A percentile compares a stretch with the other conserved stretches of the same genome.
phyloP scores from a whole-genome alignment of 2,888 invertebrate species.

The Teleiodes luculella region DNA sequence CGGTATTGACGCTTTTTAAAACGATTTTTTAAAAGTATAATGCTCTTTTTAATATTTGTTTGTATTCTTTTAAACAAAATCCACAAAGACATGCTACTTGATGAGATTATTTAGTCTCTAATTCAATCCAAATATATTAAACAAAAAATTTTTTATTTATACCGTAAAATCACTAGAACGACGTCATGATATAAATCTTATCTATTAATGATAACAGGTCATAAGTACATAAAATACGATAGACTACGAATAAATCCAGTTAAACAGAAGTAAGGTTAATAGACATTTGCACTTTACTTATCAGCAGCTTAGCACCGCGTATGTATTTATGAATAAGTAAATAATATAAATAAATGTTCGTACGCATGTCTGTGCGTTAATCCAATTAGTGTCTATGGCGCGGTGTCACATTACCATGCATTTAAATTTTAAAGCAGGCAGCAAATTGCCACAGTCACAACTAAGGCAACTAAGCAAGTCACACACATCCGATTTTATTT shows the following conservation, averaged over 20 bases:
- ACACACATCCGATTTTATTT: too few relatives aligned
- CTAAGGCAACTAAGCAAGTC: too few relatives aligned
- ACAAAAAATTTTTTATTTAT: too few relatives aligned
- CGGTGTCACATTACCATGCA: slow-evolving; percentile 67
- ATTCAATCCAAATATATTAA: too few relatives aligned
- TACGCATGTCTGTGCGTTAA: slow-evolving; percentile 35
- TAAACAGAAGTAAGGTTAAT: slow-evolving; percentile 1
- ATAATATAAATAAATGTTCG: slow-evolving; percentile 17
- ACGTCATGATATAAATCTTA: too few relatives aligned
- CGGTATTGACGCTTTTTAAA: background rate
- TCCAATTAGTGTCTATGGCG: slow-evolving; percentile 61
- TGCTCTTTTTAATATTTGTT: too few relatives aligned
- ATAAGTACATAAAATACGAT: background rate
- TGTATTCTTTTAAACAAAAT: too few relatives aligned
- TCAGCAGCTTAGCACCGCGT: slow-evolving; percentile 32
- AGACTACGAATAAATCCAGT: background rate
- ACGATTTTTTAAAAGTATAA: too few relatives aligned
- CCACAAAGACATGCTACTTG: too few relatives aligned
- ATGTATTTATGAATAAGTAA: slow-evolving; percentile 22
- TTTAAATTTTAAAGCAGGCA: slow-evolving; percentile 66
- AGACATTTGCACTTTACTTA: slow-evolving; percentile 20
- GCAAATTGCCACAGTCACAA: slow-evolving; percentile 52
- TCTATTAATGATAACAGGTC: too few relatives aligned
- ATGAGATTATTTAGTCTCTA: too few relatives aligned
- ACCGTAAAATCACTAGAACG: too few relatives aligned